Conservation (phyloP, 2,113 vertebrate genomes). For the Tyrannus savana region DNA sequence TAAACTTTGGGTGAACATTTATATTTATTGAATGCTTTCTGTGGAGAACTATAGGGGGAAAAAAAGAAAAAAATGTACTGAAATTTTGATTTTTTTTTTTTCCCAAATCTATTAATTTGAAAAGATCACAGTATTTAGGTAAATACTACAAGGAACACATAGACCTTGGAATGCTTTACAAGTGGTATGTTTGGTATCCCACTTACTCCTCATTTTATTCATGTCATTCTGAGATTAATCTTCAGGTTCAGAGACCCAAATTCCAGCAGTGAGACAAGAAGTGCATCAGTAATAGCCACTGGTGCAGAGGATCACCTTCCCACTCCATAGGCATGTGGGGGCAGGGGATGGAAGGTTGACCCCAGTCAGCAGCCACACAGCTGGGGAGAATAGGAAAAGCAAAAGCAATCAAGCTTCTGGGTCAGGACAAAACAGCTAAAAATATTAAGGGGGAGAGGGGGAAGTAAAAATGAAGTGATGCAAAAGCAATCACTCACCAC, state of each 20-base stretch:
- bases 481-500: neutral
- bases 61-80: neutral
- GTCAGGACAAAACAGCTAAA: neutral
- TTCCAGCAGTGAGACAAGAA: neutral
- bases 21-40: neutral
- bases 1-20: neutral
- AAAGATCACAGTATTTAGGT: neutral
- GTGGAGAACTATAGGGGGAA: neutral
- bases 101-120: neutral
- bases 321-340: neutral
- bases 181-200: neutral
- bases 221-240: neutral
- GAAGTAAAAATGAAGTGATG: no score
- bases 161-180: neutral
- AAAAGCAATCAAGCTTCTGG: neutral
- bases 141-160: neutral
- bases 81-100: neutral
- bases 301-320: neutral
- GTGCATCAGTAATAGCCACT: fast-evolving
- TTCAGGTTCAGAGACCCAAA: neutral
- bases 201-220: neutral
- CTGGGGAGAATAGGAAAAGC: neutral
- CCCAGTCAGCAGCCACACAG: neutral
- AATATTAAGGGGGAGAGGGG: neutral
- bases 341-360: neutral